Conservation (phyloP, 1,140 invertebrate species). For the Nilaparvata lugens region DNA sequence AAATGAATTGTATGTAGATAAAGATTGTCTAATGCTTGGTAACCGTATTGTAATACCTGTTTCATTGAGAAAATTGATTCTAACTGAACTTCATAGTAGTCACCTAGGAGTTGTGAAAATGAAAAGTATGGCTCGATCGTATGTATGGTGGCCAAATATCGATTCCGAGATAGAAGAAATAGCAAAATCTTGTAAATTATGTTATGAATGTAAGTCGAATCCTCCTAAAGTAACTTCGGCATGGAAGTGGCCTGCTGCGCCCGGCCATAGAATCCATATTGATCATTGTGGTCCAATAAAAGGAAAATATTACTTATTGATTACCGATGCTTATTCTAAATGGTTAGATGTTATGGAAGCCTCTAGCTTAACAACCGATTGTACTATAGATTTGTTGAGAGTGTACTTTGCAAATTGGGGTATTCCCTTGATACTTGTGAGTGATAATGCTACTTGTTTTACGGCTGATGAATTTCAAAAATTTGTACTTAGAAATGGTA, state of each 20-base stretch:
- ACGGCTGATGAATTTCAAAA: slow-evolving; percentile 22
- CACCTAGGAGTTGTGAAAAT: slow-evolving; percentile 32
- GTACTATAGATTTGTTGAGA: slow-evolving; percentile 10
- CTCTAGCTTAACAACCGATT: not conserved
- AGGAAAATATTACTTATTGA: slow-evolving; percentile 11
- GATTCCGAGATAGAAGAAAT: slow-evolving; percentile 30
- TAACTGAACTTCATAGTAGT: slow-evolving; percentile 31
- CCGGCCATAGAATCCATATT: not conserved
- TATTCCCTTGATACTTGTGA: slow-evolving; percentile 22
- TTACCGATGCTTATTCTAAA: slow-evolving; percentile 33
- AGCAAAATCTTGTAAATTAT: slow-evolving; percentile 14
- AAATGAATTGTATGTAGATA: slow-evolving; percentile 9
- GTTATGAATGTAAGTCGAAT: slow-evolving; percentile 4
- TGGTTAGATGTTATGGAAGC: slow-evolving; percentile 32
- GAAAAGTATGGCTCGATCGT: slow-evolving; percentile 33
- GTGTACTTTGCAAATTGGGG: slow-evolving; percentile 21
- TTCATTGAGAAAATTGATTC: slow-evolving; percentile 17
- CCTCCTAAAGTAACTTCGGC: not conserved
- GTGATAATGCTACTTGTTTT: slow-evolving; percentile 28
- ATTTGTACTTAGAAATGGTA: slow-evolving; percentile 22
- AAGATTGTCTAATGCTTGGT: slow-evolving; percentile 12
- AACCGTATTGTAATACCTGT: slow-evolving; percentile 29
- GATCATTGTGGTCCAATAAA: slow-evolving; percentile 5
- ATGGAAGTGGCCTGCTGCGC: too few relatives aligned
- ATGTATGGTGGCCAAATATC: slow-evolving; percentile 35